These are phyloP conservation scores for Nasonia vitripennis DNA, from an alignment of 1,140 invertebrate genomes.

Conservation along the genomic window DNA sequence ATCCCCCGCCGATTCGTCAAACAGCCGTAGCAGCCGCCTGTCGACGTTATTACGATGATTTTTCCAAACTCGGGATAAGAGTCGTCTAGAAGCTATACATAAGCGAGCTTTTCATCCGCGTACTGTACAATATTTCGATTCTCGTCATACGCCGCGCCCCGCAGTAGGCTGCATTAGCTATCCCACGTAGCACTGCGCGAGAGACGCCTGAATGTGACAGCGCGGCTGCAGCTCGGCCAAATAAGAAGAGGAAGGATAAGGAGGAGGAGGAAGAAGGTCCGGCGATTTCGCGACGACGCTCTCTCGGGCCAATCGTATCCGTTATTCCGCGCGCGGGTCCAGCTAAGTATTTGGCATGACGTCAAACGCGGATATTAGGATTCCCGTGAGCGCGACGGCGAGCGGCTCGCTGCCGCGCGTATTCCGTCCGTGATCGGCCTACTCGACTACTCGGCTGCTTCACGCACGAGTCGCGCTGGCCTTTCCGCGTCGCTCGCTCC, in stretches of 20 bases:
- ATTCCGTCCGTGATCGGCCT: constrained; percentile 72
- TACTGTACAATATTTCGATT: constrained; percentile 6
- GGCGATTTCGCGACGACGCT: neutral
- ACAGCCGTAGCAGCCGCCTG: neutral
- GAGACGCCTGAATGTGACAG: constrained; percentile 29
- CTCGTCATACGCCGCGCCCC: neutral
- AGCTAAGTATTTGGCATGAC: constrained; percentile 72
- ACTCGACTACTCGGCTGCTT: constrained; percentile 49
- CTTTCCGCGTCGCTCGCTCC: constrained; percentile 4
- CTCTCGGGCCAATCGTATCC: constrained; percentile 55
- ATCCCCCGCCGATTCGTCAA: constrained; percentile 21
- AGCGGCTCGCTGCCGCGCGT: neutral
- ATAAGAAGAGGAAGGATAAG: neutral
- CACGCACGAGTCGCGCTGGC: constrained; percentile 42
- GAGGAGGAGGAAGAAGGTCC: constrained; percentile 15
- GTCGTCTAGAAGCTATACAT: neutral
- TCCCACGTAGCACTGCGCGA: neutral
- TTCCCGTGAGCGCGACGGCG: constrained; percentile 59
- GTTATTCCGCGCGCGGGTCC: constrained; percentile 65
- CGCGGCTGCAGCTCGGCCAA: constrained; percentile 4
- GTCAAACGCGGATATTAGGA: constrained; percentile 74
- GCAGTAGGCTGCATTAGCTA: neutral
- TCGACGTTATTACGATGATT: neutral
- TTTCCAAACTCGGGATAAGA: neutral
- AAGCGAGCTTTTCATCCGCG: neutral